Percentiles rank a stretch among this genome's conserved stretches.
Evolutionary conservation across 1,140 invertebrate species (phyloP).

Genomic region (Nebria ingens): DNA sequence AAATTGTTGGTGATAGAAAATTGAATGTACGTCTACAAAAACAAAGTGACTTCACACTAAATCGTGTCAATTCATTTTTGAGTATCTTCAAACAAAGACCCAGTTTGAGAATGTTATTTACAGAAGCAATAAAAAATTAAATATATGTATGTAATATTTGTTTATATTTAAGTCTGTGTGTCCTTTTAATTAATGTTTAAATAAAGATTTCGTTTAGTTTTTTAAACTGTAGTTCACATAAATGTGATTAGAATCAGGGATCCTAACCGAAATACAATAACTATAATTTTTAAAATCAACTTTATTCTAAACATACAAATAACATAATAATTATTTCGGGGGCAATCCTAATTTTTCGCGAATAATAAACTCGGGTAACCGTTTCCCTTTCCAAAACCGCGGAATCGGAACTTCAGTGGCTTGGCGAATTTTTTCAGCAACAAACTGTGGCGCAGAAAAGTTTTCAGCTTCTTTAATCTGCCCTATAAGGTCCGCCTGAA

Average conservation of each 20-base stretch:
- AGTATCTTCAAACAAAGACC: constrained; percentile 25
- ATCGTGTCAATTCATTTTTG: constrained; percentile 25
- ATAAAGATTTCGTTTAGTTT: too few relatives aligned
- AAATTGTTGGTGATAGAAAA: constrained; percentile 18
- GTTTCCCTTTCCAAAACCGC: constrained; percentile 49
- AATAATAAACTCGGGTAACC: constrained; percentile 53
- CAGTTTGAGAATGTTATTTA: constrained; percentile 27
- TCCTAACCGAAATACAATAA: not conserved
- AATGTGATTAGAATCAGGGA: too few relatives aligned
- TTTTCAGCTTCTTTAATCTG: constrained; percentile 59
- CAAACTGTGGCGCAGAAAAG: constrained; percentile 65
- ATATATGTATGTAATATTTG: too few relatives aligned
- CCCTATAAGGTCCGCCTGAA: constrained; percentile 56
- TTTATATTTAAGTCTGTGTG: too few relatives aligned
- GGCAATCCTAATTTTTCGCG: constrained; percentile 37
- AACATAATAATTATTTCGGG: constrained; percentile 14
- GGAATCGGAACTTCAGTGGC: constrained; percentile 53
- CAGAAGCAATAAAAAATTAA: constrained; percentile 15
- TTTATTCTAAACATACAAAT: too few relatives aligned
- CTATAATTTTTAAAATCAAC: too few relatives aligned
- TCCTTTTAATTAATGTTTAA: too few relatives aligned
- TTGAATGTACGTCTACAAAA: constrained; percentile 17
- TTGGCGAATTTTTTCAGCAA: constrained; percentile 47
- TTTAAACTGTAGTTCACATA: too few relatives aligned
- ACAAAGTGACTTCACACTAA: constrained; percentile 21